These are phyloP conservation scores for Coregonus suidteri DNA, from an alignment of 2,797 vertebrate genomes.

Conservation along the genomic window DNA sequence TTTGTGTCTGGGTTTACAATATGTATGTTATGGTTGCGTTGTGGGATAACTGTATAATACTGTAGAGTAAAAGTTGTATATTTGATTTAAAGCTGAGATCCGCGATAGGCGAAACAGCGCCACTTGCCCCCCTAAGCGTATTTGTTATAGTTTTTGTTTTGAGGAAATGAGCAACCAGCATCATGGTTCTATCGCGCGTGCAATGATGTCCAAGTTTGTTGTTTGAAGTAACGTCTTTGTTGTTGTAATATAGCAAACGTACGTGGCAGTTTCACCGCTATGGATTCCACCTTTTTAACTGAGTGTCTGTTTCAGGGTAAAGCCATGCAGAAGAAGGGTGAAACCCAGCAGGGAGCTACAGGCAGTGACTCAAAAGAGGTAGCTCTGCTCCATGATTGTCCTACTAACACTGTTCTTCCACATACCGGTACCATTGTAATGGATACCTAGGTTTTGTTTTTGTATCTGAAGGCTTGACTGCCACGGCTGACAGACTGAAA, in stretches of 20 bases:
- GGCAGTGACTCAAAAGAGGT: constrained; percentile 51
- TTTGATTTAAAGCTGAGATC: background rate
- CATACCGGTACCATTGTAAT: background rate
- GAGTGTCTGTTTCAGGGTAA: constrained; percentile 56
- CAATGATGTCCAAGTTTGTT: background rate
- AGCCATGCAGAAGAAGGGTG: constrained; percentile 38
- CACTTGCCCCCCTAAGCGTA: no score
- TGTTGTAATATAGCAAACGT: no score
- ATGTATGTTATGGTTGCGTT: background rate
- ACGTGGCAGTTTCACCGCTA: no score
- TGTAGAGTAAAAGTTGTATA: background rate
- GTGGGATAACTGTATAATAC: background rate
- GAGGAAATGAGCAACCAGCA: no score
- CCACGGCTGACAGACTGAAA: constrained; percentile 7
- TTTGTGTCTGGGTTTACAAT: background rate
- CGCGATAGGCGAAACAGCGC: no score
- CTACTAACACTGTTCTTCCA: background rate
- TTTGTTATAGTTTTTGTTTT: no score
- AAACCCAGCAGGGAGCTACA: constrained; percentile 17
- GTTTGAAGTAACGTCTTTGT: background rate
- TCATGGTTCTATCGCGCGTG: background rate
- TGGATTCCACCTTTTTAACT: background rate
- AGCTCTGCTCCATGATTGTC: background rate
- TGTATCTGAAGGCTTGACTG: background rate
- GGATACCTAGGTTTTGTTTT: background rate